Base-by-base conservation (phyloP, 2,797 vertebrate species). In the Podarcis lilfordi region DNA sequence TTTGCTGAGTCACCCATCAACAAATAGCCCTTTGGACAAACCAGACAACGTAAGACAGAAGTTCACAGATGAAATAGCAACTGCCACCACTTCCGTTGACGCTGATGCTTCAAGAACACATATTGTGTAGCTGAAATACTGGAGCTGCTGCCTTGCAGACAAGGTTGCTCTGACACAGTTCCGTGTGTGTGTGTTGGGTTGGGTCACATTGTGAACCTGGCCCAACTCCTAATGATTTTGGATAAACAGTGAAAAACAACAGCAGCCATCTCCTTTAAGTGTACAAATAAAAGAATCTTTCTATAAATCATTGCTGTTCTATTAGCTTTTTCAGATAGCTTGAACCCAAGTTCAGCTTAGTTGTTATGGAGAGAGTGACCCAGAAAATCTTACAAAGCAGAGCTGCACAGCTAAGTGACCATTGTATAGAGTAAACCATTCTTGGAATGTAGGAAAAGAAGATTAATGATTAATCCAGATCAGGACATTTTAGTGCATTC, bases 381-480 rank as follows among this genome's bases (percentile, higher is more conserved):
- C 0, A 0, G 50, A 35, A 91, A 66, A 23, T 84, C 84, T 72
- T 45, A 88, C 79, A 13, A 55, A 40, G 69, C 83, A 71, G 2
- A 0, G 7, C 75, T 91, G 80, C 90, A 89, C 84, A 91, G 90
- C 84, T 89, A 40, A 45, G 29, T 87, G 87, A 84, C 78, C 75
- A 88, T 86, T 87, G 89, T 72, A 86, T 32, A 29, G 84, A 69
- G 32, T 19, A 43, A 72, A 84, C 64, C 69, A 89, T 90, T 88
- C 72, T n/a, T 2, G 75, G 86, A 84, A 93, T 93, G 82, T 88
- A 88, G 83, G 88, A 91, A 95, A 93, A 89, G 80, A 68, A 89
- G 91, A 80, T 94, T 91, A 88, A 91, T 92, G 91, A 92, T 93
- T 93, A 93, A 92, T 32, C 21, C 85, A 85, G 93, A 93, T 55